Evolutionary conservation across 2,797 vertebrate genomes (phyloP), one percentile per base, ranked within the genome.

Genomic region (Rhynchonycteris naso): DNA sequence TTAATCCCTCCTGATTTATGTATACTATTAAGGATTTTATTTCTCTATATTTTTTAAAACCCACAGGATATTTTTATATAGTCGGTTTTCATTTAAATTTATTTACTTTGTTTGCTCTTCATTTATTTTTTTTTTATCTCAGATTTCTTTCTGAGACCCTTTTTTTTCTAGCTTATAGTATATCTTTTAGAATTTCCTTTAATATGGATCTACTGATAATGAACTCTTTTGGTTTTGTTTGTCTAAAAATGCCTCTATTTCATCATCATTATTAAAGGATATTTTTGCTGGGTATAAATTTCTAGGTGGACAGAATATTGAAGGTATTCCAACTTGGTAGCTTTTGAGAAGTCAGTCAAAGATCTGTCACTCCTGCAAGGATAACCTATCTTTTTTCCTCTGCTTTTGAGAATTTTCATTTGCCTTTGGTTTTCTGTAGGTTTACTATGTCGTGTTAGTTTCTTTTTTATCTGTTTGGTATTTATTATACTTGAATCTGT

Each of bases 351-450:
- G 35, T 59, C 61, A 92, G 9, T 35, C 54, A 30, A 35, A 90
- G 78, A 9, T 83, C 33, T 90, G 10, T 84, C 10, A 91, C 13
- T 95, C 9, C 33, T 69, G 14, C 35, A 80, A 90, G 28, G 43
- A 83, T 87, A 68, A 78, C 72, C 28, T 87, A 11, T 80, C 13
- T 82, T 74, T 69, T 87, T 68, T 92, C n/a, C 14, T 80, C 38
- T 93, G 22, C 82, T 93, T 87, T 89, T 74, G 82, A 79, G 74
- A 85, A 76, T 94, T 91, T 93, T 30, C 35, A 35, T 2, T 93
- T 92, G 59, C 74, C 30, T 95, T 80, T 84, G 43, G 14, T 84
- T 90, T 88, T 94, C 47, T 95, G 22, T 35, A 95, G 22, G 84
- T 93, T 93, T 22, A 52, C 22, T 63, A 5, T 93, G 21, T 83